phyloP scores from a whole-genome alignment of 2,797 vertebrate species.

The Lepilemur ruficaudatus region DNA sequence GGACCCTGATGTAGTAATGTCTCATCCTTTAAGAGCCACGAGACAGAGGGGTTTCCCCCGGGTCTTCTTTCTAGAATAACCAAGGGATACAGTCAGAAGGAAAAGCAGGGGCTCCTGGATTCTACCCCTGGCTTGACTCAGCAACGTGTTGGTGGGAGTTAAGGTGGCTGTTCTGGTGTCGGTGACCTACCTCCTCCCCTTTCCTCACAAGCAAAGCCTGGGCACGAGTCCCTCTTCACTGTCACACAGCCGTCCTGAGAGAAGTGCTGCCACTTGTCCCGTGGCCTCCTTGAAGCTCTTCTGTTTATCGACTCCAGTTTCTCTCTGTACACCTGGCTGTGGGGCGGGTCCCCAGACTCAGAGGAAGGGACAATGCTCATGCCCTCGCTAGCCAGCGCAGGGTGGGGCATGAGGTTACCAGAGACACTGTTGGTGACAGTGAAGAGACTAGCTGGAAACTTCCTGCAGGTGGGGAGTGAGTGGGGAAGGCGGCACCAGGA shows the following conservation, averaged over 20 bases:
- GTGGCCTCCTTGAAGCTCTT: not conserved
- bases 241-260: too few relatives aligned
- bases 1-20: not conserved
- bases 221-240: not conserved
- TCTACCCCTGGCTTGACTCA: not conserved
- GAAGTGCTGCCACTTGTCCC: not conserved
- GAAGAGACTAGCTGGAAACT: not conserved
- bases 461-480: constrained; percentile 13
- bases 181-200: not conserved
- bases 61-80: not conserved
- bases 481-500: not conserved
- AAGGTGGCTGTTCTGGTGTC: not conserved
- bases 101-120: not conserved
- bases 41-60: not conserved
- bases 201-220: not conserved
- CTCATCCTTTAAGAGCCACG: not conserved
- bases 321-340: too few relatives aligned
- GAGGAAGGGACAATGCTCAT: not conserved
- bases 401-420: not conserved
- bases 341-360: not conserved
- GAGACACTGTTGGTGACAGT: not conserved
- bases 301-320: accelerated
- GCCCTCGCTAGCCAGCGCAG: not conserved
- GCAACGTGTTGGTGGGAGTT: not conserved
- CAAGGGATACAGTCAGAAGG: not conserved